These are phyloP conservation scores for Hydra vulgaris DNA, from an alignment of 30 jellyfish, hydroid and myxozoan species.

Conservation along the genomic window DNA sequence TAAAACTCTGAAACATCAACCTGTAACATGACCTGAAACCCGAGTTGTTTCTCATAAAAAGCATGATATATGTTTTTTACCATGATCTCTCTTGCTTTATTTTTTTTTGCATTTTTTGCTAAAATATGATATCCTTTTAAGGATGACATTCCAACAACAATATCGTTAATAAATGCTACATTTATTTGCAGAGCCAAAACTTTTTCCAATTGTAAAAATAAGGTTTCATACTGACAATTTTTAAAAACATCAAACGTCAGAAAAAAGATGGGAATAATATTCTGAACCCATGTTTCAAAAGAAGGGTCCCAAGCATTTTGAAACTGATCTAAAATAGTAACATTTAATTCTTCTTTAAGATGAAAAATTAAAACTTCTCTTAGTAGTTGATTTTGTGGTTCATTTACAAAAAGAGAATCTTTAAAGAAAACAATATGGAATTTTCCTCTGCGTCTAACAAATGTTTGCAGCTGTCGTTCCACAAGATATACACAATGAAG, in stretches of 20 bases:
- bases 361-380: slow-evolving; percentile 13
- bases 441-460: neutral
- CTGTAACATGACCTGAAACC: neutral
- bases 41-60: neutral
- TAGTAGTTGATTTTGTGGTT: neutral
- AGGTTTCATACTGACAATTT: neutral
- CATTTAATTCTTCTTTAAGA: neutral
- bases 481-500: slow-evolving; percentile 9
- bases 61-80: neutral
- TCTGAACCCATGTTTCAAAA: neutral
- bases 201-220: neutral
- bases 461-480: slow-evolving; percentile 6
- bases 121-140: neutral
- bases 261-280: slow-evolving; percentile 1
- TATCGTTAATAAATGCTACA: slow-evolving; percentile 10
- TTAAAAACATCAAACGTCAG: neutral
- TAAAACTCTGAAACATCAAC: neutral
- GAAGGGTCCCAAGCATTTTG: neutral
- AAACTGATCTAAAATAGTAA: neutral
- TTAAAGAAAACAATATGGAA: slow-evolving; percentile 2
- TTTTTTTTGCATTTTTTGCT: neutral
- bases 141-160: neutral
- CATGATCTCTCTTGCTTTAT: neutral
- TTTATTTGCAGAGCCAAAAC: slow-evolving; percentile 5
- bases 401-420: neutral